Base-by-base conservation (phyloP, 2,888 invertebrate species). In the Sceliomorpha sp. region DNA sequence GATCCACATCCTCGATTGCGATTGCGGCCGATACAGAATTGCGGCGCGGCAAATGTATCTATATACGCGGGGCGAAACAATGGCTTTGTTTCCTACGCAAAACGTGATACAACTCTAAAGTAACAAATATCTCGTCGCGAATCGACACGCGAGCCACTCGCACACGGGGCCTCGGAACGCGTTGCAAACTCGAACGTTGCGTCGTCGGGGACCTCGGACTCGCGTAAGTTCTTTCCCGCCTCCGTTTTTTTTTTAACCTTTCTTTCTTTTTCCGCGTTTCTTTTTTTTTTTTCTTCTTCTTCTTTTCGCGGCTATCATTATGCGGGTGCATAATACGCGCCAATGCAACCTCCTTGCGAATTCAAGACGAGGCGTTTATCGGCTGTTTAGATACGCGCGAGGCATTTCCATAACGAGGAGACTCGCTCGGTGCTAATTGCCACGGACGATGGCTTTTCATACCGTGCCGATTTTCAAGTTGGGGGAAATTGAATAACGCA, bases 81-180 rank as follows among this genome's bases (percentile, higher is more conserved):
- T 86, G 85, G 82, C 83, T 85, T 83, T 85, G 84, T 83, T 83
- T 81, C 80, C 81, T 78, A 79, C 78, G 81, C 80, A 81, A 82
- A 84, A 82, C 84, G 82, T 81, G 83, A 84, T 85, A 85, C 81
- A 81, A 82, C 85, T 82, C 80, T 79, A 82, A 85, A 83, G 82
- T 77, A 86, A 86, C 84, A 81, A 83, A 85, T 88, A 88, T 88
- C 87, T 86, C 75, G 72, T 70, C 74, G 78, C 72, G 67, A 83
- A 88, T 88, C 87, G 83, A 86, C 87, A 88, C 86, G 87, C 87
- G 84, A 87, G 80, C 79, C 76, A 70, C 77, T 75, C 75, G 77
- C 74, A 75, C 71, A 70, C 70, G 69, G 72, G 58, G 50, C 44
- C 72, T 59, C 44, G n/a, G n/a, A n/a, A n/a, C n/a, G 60, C 50